phyloP scores from a whole-genome alignment of 1,140 invertebrate genomes.

The Brachionus rotundiformis region DNA sequence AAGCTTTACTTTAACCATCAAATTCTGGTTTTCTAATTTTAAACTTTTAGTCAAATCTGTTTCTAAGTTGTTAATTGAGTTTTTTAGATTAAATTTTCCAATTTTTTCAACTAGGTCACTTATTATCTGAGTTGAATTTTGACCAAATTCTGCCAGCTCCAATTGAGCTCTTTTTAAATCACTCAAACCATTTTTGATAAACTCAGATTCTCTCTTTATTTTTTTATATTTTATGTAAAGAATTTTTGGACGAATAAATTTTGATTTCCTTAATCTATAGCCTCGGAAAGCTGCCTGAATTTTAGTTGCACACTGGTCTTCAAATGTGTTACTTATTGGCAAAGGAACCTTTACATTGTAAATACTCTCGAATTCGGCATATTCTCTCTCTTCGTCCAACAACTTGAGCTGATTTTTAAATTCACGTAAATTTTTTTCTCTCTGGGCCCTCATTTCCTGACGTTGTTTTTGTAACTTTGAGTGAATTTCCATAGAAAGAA shows the following conservation, averaged over 20 bases:
- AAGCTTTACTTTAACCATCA: neutral
- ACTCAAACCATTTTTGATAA: neutral
- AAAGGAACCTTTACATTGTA: neutral
- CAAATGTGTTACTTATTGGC: neutral
- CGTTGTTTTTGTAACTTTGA: constrained; percentile 48
- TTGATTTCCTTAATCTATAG: constrained; percentile 10
- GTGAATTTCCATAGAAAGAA: constrained; percentile 26
- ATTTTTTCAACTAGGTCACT: neutral
- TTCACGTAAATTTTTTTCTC: constrained; percentile 29
- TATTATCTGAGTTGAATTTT: neutral
- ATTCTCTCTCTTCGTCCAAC: neutral
- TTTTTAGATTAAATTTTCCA: neutral
- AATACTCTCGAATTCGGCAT: constrained; percentile 3
- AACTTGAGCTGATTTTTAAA: constrained; percentile 16
- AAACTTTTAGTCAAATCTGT: neutral
- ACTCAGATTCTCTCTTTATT: neutral
- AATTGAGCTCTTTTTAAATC: constrained; percentile 11
- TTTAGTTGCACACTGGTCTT: constrained; percentile 24
- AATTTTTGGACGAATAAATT: constrained; percentile 39
- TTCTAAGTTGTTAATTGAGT: neutral
- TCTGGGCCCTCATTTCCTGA: constrained; percentile 24
- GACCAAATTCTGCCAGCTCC: neutral
- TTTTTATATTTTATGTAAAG: constrained; percentile 13
- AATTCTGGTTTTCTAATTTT: constrained; percentile 11
- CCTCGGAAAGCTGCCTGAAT: constrained; percentile 32